A percentile compares a stretch with the other conserved stretches of the same genome.
Conservation (phyloP, 2,888 invertebrate species). For the Trichopoda pennipes region DNA sequence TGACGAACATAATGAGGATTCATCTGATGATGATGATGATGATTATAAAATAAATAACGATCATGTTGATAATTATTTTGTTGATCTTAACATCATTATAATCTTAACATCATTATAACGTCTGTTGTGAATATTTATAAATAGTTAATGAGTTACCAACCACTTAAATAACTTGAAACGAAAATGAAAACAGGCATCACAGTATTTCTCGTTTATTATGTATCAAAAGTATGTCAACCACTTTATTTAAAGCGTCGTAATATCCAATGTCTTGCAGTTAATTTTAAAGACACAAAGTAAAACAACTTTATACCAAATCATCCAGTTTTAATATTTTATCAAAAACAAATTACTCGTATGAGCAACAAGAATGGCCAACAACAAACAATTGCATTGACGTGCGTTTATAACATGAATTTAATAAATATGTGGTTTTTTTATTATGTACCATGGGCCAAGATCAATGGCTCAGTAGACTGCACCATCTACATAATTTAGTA, state of each 20-base stretch:
- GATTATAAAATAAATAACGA: neutral
- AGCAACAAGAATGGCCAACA: neutral
- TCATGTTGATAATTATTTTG: constrained; percentile 2
- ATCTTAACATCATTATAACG: neutral
- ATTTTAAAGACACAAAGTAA: neutral
- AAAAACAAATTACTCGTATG: constrained; percentile 11
- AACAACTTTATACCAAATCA: constrained; percentile 44
- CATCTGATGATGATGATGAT: too few relatives aligned
- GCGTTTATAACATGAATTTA: neutral
- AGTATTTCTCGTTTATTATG: constrained; percentile 16
- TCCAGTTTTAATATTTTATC: constrained; percentile 57
- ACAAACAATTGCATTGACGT: neutral
- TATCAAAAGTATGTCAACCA: constrained; percentile 69
- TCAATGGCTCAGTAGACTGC: constrained; percentile 54
- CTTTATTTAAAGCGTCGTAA: constrained; percentile 40
- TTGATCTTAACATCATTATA: neutral
- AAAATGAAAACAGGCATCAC: constrained; percentile 28
- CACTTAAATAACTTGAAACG: constrained; percentile 13
- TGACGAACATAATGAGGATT: neutral
- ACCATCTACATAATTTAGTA: neutral
- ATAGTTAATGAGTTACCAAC: constrained; percentile 23
- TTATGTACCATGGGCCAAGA: constrained; percentile 56
- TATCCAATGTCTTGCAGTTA: constrained; percentile 37
- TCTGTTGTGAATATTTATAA: constrained; percentile 1
- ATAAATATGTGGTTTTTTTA: neutral